These are phyloP conservation scores for Micronycteris hirsuta DNA, from an alignment of 2,113 vertebrate species.

Conservation along the genomic window DNA sequence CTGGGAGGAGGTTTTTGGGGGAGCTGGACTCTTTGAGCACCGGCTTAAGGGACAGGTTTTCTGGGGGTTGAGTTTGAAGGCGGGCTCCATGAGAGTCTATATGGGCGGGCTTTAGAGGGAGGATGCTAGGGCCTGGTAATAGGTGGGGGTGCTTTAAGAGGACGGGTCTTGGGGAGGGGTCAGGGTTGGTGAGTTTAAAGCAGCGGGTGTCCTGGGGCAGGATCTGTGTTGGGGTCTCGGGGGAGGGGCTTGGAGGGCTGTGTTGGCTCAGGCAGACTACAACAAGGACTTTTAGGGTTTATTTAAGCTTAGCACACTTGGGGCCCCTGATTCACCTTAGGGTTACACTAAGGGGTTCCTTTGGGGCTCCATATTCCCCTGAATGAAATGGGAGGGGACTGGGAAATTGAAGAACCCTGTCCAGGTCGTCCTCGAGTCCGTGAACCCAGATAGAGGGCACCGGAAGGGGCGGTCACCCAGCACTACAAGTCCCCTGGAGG, in stretches of 20 bases:
- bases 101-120: background rate
- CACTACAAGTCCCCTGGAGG: background rate
- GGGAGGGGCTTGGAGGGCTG: background rate
- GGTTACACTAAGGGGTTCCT: background rate
- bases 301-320: background rate
- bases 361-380: background rate
- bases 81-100: background rate
- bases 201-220: background rate
- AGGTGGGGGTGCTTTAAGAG: background rate
- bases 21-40: background rate
- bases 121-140: background rate
- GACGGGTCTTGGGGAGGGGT: background rate
- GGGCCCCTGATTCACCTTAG: background rate
- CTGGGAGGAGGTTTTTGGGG: background rate
- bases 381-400: background rate
- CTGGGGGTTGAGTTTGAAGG: background rate
- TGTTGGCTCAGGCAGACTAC: fast-evolving
- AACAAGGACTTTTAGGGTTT: background rate
- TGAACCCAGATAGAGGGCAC: background rate
- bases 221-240: background rate
- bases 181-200: background rate
- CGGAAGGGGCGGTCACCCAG: fast-evolving
- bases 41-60: background rate
- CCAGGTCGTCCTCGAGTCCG: background rate
- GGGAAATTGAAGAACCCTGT: background rate